phyloP scores from a whole-genome alignment of 2,888 invertebrate genomes.

The Xestobium rufovillosum region DNA sequence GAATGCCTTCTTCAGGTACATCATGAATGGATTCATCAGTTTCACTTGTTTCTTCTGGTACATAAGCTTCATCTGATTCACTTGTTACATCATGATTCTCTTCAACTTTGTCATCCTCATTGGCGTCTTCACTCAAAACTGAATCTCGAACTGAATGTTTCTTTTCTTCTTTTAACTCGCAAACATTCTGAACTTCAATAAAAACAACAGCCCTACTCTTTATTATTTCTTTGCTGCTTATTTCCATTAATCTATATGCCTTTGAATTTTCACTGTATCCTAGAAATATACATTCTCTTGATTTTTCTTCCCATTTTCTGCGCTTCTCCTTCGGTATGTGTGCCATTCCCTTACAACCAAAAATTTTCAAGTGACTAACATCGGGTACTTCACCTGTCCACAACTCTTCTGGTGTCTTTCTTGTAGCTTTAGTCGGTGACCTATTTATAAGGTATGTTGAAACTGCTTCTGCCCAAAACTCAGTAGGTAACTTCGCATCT shows the following conservation, averaged over 20 bases:
- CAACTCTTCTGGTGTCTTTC: constrained; percentile 31
- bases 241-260: constrained; percentile 7
- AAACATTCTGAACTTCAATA: constrained; percentile 3
- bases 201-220: constrained; percentile 10
- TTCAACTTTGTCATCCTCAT: too few relatives aligned
- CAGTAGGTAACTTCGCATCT: not conserved
- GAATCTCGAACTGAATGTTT: too few relatives aligned
- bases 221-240: constrained; percentile 13
- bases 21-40: not conserved
- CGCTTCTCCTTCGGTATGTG: constrained; percentile 31
- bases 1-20: not conserved
- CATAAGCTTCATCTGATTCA: not conserved
- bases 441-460: not conserved
- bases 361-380: constrained; percentile 32
- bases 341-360: constrained; percentile 33
- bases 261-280: constrained; percentile 29
- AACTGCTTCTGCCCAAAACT: not conserved
- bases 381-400: constrained; percentile 33
- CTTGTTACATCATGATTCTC: not conserved
- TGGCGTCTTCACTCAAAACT: too few relatives aligned
- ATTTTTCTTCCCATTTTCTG: constrained; percentile 31
- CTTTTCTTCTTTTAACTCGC: not conserved
- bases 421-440: not conserved
- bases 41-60: not conserved
- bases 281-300: constrained; percentile 28